These are phyloP conservation scores for Apamea sordens DNA, from an alignment of 2,888 invertebrate species.

Conservation along the genomic window DNA sequence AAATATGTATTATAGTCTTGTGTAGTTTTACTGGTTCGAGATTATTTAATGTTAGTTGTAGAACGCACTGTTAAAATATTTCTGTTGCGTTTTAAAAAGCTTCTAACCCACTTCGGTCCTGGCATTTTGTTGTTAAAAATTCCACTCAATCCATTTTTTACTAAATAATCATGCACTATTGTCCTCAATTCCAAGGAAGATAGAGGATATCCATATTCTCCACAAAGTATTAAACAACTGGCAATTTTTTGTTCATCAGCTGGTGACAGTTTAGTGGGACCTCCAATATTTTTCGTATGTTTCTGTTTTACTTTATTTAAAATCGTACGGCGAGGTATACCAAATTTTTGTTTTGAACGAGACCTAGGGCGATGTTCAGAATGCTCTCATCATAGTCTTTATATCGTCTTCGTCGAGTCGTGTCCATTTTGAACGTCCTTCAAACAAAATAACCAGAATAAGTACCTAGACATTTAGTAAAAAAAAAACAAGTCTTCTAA, in stretches of 20 bases:
- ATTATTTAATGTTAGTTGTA: slow-evolving; percentile 53
- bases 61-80: slow-evolving; percentile 45
- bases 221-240: neutral
- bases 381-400: slow-evolving; percentile 7
- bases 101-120: slow-evolving; percentile 42
- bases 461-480: neutral
- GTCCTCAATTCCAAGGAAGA: slow-evolving; percentile 28
- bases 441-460: neutral
- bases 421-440: slow-evolving; percentile 8
- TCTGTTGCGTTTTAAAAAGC: slow-evolving; percentile 27
- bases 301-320: slow-evolving; percentile 6
- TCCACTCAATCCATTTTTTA: slow-evolving; percentile 42
- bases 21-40: slow-evolving; percentile 41
- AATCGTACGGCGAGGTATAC: slow-evolving; percentile 13
- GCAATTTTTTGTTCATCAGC: slow-evolving; percentile 14
- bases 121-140: slow-evolving; percentile 55
- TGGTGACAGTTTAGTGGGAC: slow-evolving; percentile 10
- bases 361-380: slow-evolving; percentile 7
- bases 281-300: slow-evolving; percentile 5
- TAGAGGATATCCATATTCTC: neutral
- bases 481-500: neutral
- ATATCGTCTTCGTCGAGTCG: neutral
- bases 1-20: slow-evolving; percentile 51
- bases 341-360: slow-evolving; percentile 5
- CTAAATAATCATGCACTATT: slow-evolving; percentile 51